Base-by-base conservation (phyloP, 2,113 vertebrate species). In the Falco punctatus region DNA sequence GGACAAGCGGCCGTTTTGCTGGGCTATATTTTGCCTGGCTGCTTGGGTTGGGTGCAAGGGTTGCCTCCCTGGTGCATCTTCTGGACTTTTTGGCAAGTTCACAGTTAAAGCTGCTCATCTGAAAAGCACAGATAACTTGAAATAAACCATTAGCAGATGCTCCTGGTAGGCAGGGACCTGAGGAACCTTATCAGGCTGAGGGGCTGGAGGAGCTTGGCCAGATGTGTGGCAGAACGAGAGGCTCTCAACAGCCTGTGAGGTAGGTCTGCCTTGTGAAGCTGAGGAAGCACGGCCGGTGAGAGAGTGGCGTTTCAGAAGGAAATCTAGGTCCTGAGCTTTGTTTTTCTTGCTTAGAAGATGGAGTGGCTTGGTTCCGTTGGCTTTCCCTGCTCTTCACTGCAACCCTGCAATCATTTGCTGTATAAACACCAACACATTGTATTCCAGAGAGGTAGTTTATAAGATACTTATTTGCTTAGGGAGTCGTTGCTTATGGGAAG, bases 221-320 rank as follows among this genome's bases (percentile, higher is more conserved):
- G 3, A 24, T 33, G 22, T 26, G 8, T 0, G 3, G 19, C 20
- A 26, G 42, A 52, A 16, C 0, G 10, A 32, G 65, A 20, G 28
- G 26, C 40, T 61, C 1, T 0, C 0, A 3, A 19, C 23, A 51
- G 48, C 32, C 22, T 40, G 10, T 1, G 21, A 54, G 49, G 13
- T 12, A 18, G 20, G 17, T 62, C 15, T 48, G 65, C 8, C 27
- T 13, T 0, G 0, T 67, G 64, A 81, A 64, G 52, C 42, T 62
- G 16, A 35, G 42, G 38, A 49, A 57, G 38, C 4, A 0, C 42
- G 5, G 8, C 51, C 82, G 38, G 15, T 26, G 32, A 38, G 26
- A 32, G 52, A 42, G 28, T 7, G 5, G 15, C 33, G 22, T 78
- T 87, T 73, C 38, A 38, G 32, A 38, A 57, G 28, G 58, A 54